Percentiles rank a stretch among this genome's conserved stretches.
Conservation (phyloP, 2,888 invertebrate genomes). For the Myathropa florea region DNA sequence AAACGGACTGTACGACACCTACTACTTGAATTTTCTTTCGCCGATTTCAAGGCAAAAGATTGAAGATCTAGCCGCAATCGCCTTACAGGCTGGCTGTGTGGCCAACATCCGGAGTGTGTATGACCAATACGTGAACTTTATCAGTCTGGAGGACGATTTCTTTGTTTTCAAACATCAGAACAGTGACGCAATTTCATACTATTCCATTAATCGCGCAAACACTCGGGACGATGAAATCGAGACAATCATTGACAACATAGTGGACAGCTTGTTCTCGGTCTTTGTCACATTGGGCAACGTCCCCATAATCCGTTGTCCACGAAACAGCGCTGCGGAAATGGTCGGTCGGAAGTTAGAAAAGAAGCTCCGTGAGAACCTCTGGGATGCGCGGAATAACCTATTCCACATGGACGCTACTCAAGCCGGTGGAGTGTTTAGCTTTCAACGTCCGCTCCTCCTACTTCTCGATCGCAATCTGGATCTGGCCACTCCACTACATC, state of each 20-base stretch:
- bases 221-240: slow-evolving; percentile 98
- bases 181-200: slow-evolving; percentile 94
- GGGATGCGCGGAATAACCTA: slow-evolving; percentile 97
- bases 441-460: slow-evolving; percentile 95
- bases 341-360: slow-evolving; percentile 98
- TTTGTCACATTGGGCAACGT: slow-evolving; percentile 96
- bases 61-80: slow-evolving; percentile 96
- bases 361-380: slow-evolving; percentile 96
- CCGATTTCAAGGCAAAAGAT: slow-evolving; percentile 96
- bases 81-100: slow-evolving; percentile 94
- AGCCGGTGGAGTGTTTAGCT: slow-evolving; percentile 88
- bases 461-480: slow-evolving; percentile 96
- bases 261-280: slow-evolving; percentile 97
- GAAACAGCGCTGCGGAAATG: slow-evolving; percentile 99
- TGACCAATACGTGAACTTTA: slow-evolving; percentile 99
- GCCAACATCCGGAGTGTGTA: slow-evolving; percentile 96
- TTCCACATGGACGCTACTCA: slow-evolving; percentile 93
- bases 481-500: slow-evolving; percentile 98
- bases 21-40: slow-evolving; percentile 97
- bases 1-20: slow-evolving; percentile 94
- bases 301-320: slow-evolving; percentile 85
- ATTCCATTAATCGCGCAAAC: slow-evolving; percentile 96
- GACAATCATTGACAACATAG: slow-evolving; percentile 94
- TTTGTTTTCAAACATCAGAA: slow-evolving; percentile 97
- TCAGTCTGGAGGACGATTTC: slow-evolving; percentile 98